phyloP scores from a whole-genome alignment of 2,113 vertebrate genomes.

The Phaethornis superciliosus region DNA sequence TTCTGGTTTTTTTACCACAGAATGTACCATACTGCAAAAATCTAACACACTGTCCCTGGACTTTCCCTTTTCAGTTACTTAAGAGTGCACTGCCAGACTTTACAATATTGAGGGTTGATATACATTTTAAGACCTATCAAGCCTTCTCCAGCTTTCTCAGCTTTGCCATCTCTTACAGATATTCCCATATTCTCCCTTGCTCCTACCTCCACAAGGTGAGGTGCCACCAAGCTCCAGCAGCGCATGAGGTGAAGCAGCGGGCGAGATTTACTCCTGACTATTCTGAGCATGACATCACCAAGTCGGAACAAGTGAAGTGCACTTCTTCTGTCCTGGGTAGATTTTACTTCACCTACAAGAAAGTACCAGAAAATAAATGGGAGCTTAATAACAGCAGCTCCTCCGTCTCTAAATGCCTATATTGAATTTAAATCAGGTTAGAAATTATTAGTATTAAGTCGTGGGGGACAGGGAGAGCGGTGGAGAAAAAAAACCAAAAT shows the following conservation, averaged over 20 bases:
- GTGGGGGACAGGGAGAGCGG: not conserved
- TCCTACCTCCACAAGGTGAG: conserved; percentile 93
- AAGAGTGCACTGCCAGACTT: not conserved
- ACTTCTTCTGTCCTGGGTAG: conserved; percentile 86
- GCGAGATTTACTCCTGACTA: conserved; percentile 86
- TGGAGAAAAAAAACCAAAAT: rapidly evolving
- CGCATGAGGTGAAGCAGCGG: conserved; percentile 92
- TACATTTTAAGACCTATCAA: not conserved
- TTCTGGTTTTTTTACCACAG: not conserved
- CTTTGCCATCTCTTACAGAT: not conserved
- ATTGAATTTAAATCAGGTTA: not conserved
- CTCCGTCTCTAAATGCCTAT: not conserved
- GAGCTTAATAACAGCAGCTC: not conserved
- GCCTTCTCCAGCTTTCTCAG: not conserved
- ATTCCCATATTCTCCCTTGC: not conserved
- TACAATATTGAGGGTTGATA: not conserved
- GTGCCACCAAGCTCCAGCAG: conserved; percentile 95
- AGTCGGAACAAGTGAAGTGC: conserved; percentile 94
- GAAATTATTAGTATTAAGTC: not conserved
- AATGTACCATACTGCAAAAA: not conserved
- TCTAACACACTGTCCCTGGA: not conserved
- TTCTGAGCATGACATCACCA: conserved; percentile 93
- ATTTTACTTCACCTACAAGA: conserved; percentile 88
- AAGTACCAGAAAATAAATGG: not conserved
- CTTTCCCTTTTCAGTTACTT: not conserved